Base-by-base conservation (phyloP, 2,888 invertebrate genomes). In the Aleiodes testaceus region DNA sequence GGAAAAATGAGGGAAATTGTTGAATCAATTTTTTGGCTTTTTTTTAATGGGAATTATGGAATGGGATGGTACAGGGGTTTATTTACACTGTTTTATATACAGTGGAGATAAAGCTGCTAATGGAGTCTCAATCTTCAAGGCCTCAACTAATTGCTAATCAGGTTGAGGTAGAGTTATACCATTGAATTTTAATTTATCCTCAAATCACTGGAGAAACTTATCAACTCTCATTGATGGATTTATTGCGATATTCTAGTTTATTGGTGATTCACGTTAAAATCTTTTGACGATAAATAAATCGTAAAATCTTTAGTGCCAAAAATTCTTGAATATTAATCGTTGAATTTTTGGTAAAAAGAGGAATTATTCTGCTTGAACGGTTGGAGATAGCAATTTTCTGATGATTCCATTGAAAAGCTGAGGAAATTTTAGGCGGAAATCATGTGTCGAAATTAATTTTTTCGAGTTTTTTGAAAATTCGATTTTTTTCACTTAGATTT, bases 121-220 rank as follows among this genome's bases (percentile, higher is more conserved):
- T 79, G 80, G 81, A 75, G 77, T 79, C 80, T 80, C 79, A 80
- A 79, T 80, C 74, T 74, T 47, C 36, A 63, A 72, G 66, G 71
- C 72, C 68, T 71, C 75, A 79, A 78, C 76, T 80, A 80, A 80
- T 81, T 81, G 79, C 79, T 73, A 78, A 77, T 73, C 74, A 75
- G 55, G 26, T 36, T 42, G 66, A 42, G 65, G 66, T 36, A 36
- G 30, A 65, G 68, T 65, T 55, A 49, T 5, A 64, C 49, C 55
- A 45, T 16, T 61, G 55, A 63, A 36, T 11, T 55, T 55, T 55
- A 55, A 53, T 16, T 36, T 42, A 42, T 59, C 36, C 59, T 59
- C 16, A 36, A 36, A 42, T 36, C n/a, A 59, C 59, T 59, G 18
- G 36, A 42, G 36, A 42, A 63, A 52, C 42, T 20, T 42, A 70